These are phyloP conservation scores for Dryomyza anilis DNA, from an alignment of 2,888 invertebrate genomes.

Conservation along the genomic window DNA sequence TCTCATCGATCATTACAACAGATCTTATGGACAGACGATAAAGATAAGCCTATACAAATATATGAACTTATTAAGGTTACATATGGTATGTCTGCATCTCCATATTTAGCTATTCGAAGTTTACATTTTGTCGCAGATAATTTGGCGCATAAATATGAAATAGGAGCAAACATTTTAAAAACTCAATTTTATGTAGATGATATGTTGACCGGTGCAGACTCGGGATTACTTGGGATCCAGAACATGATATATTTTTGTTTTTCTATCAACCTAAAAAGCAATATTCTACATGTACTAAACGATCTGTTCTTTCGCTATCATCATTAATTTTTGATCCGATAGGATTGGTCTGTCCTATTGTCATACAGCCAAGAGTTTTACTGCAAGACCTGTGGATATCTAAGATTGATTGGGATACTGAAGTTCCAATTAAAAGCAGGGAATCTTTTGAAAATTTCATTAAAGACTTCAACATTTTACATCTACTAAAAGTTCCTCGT, in stretches of 20 bases:
- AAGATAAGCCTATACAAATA: constrained; percentile 13
- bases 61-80: constrained; percentile 28
- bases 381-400: constrained; percentile 19
- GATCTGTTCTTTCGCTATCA: constrained; percentile 23
- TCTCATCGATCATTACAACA: constrained; percentile 9
- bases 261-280: neutral
- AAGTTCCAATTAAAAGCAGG: neutral
- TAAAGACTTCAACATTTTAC: neutral
- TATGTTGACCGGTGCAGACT: constrained; percentile 29
- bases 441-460: neutral
- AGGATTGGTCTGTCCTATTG: no score
- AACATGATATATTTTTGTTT: constrained; percentile 21
- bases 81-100: constrained; percentile 23
- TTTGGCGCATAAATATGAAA: neutral
- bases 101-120: constrained; percentile 18
- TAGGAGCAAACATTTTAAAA: neutral
- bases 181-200: constrained; percentile 26
- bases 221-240: constrained; percentile 28
- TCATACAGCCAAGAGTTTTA: no score
- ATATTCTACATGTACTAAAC: constrained; percentile 13
- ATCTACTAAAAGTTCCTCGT: neutral
- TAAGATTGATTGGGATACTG: constrained; percentile 5
- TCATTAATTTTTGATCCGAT: constrained; percentile 23
- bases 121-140: constrained; percentile 14
- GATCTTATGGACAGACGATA: constrained; percentile 12